phyloP scores from a whole-genome alignment of 2,113 vertebrate genomes.

The Eidolon helvum region DNA sequence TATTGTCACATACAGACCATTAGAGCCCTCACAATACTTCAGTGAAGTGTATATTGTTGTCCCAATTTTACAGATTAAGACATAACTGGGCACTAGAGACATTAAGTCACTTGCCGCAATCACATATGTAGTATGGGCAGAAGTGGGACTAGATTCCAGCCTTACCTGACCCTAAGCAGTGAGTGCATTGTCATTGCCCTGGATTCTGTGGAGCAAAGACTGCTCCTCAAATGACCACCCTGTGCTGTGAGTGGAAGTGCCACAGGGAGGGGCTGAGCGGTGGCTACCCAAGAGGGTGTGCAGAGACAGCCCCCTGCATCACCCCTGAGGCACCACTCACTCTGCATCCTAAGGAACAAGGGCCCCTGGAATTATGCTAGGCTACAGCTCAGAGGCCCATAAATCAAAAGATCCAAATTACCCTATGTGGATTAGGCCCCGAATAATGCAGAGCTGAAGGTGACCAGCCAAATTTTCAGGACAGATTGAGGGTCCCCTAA shows the following conservation, averaged over 20 bases:
- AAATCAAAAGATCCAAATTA: not conserved
- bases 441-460: not conserved
- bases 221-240: not conserved
- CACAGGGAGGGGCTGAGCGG: not conserved
- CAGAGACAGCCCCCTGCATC: not conserved
- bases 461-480: not conserved
- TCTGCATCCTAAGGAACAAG: accelerated
- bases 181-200: not conserved
- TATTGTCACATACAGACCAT: too few relatives aligned
- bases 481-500: not conserved
- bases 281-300: accelerated
- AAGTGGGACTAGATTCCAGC: not conserved
- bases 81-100: not conserved
- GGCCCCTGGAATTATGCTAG: not conserved
- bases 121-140: not conserved
- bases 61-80: not conserved
- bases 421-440: not conserved
- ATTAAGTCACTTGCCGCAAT: not conserved
- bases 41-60: not conserved
- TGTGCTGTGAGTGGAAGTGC: accelerated
- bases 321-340: not conserved
- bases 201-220: not conserved
- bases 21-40: not conserved
- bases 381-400: not conserved
- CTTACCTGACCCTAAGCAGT: not conserved